Evolutionary conservation across 2,888 invertebrate genomes (phyloP).

Genomic region (Cephus pulcher): DNA sequence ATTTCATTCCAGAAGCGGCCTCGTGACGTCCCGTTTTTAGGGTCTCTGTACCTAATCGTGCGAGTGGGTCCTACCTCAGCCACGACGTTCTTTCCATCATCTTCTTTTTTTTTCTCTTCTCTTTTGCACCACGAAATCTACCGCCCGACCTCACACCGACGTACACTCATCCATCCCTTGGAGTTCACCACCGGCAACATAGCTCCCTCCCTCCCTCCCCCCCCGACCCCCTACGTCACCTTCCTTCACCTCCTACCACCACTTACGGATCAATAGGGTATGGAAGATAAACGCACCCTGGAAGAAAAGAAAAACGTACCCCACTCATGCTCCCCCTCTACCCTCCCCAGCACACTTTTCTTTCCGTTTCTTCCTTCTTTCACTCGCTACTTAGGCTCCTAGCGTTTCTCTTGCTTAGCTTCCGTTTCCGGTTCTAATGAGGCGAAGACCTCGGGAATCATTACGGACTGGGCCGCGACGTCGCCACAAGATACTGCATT

Average conservation of each 20-base stretch:
- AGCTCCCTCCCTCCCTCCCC: slow-evolving; percentile 20
- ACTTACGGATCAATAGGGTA: slow-evolving; percentile 64
- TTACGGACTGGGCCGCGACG: not conserved
- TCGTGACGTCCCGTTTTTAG: slow-evolving; percentile 40
- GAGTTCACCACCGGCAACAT: not conserved
- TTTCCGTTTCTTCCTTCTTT: not conserved
- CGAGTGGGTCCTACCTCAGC: slow-evolving; percentile 37
- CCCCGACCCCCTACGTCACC: slow-evolving; percentile 41
- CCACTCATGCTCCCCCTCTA: slow-evolving; percentile 22
- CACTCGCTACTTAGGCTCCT: not conserved
- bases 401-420: not conserved
- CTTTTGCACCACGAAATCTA: slow-evolving; percentile 34
- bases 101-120: slow-evolving; percentile 22
- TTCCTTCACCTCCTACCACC: slow-evolving; percentile 47
- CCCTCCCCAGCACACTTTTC: not conserved
- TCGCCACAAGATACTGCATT: not conserved
- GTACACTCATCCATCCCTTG: slow-evolving; percentile 9
- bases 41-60: slow-evolving; percentile 43
- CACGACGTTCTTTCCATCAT: not conserved
- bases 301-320: slow-evolving; percentile 17
- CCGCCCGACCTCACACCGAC: slow-evolving; percentile 29
- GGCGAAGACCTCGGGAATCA: not conserved
- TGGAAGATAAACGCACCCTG: slow-evolving; percentile 60
- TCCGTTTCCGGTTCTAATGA: not conserved
- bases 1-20: slow-evolving; percentile 59